phyloP scores from a whole-genome alignment of 2,888 invertebrate genomes.

The Zelleria hepariella region DNA sequence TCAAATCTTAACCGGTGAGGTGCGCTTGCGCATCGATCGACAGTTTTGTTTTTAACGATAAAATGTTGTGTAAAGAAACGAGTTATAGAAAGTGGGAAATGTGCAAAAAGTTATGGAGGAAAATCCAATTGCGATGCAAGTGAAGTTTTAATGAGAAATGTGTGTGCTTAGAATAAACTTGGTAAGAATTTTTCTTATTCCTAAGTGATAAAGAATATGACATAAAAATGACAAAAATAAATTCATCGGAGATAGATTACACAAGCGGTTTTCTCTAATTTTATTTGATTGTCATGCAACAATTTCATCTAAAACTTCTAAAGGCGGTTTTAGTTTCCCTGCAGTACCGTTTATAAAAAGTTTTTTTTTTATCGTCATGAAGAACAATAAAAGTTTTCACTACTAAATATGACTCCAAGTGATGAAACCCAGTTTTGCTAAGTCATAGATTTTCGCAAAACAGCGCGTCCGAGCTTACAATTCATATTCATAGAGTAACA shows the following conservation, averaged over 20 bases:
- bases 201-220: too few relatives aligned
- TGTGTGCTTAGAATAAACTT: not conserved
- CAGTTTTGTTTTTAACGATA: not conserved
- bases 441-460: not conserved
- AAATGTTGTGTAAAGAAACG: not conserved
- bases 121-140: not conserved
- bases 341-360: too few relatives aligned
- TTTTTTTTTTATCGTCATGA: too few relatives aligned
- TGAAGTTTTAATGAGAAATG: not conserved
- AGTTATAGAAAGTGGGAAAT: not conserved
- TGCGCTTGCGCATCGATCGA: slow-evolving; percentile 26
- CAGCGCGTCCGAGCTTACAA: not conserved
- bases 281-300: too few relatives aligned
- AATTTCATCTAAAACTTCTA: too few relatives aligned
- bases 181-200: too few relatives aligned
- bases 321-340: too few relatives aligned
- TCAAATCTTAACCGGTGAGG: slow-evolving; percentile 50
- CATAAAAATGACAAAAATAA: too few relatives aligned
- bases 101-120: not conserved
- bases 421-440: too few relatives aligned
- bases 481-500: slow-evolving; percentile 9
- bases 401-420: not conserved
- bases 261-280: too few relatives aligned
- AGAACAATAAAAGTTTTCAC: not conserved
- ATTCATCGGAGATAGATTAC: too few relatives aligned